Percentiles rank a stretch among this genome's conserved stretches.
phyloP scores from a whole-genome alignment of 2,113 vertebrate genomes.

The Holacanthus passer region DNA sequence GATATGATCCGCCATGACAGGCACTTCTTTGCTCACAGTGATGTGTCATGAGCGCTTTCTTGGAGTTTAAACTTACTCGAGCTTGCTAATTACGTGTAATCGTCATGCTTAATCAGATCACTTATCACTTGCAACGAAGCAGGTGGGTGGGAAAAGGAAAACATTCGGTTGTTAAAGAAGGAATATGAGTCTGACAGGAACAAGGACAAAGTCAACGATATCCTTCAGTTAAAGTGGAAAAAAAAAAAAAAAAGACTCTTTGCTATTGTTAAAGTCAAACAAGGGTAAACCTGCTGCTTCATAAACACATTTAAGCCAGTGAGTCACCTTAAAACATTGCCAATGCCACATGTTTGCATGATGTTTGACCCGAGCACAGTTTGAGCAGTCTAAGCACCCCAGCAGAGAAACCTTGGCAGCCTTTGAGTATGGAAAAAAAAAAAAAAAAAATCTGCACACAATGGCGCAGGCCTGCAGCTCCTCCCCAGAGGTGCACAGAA shows the following conservation, averaged over 20 bases:
- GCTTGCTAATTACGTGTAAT: constrained; percentile 40
- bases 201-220: background rate
- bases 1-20: constrained; percentile 58
- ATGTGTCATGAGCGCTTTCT: constrained; percentile 39
- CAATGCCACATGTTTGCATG: constrained; percentile 41
- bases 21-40: constrained; percentile 27
- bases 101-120: constrained; percentile 23
- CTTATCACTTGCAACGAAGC: constrained; percentile 18
- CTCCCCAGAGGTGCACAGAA: constrained; percentile 51
- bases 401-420: constrained; percentile 58
- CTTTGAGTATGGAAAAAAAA: constrained; percentile 24
- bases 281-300: constrained; percentile 44
- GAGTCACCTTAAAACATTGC: constrained; percentile 45
- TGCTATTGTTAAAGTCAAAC: constrained; percentile 44
- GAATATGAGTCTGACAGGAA: background rate
- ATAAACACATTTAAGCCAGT: constrained; percentile 35
- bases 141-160: background rate
- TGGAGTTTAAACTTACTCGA: constrained; percentile 27
- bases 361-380: constrained; percentile 60
- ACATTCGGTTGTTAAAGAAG: background rate
- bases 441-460: constrained; percentile 29
- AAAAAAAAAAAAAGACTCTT: background rate
- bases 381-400: constrained; percentile 40
- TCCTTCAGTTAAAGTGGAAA: background rate
- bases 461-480: constrained; percentile 40